Conservation (phyloP, 2,113 vertebrate genomes). For the Nanorana parkeri region DNA sequence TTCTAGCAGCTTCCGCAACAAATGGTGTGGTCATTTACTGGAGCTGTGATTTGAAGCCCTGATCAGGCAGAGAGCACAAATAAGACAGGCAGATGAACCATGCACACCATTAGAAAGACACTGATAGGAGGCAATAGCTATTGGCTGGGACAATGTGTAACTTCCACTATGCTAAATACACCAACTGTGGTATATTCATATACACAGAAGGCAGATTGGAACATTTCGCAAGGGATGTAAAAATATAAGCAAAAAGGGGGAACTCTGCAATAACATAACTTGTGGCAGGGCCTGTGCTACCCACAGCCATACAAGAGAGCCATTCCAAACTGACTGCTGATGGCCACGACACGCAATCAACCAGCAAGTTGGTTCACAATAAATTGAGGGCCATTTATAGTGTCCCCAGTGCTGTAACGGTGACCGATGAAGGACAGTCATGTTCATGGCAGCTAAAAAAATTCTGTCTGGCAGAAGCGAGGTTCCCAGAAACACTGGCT, state of each 20-base stretch:
- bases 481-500: neutral
- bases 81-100: neutral
- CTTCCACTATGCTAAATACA: too few species aligned
- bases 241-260: too few species aligned
- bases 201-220: neutral
- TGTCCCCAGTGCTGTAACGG: neutral
- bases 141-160: neutral
- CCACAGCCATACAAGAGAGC: too few species aligned
- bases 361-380: neutral
- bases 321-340: too few species aligned
- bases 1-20: neutral
- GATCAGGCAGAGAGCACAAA: neutral
- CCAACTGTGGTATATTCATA: neutral
- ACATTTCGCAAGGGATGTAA: too few species aligned
- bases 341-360: too few species aligned
- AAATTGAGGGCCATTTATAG: conserved; percentile 9
- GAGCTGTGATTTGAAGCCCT: conserved; percentile 1
- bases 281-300: too few species aligned
- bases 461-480: neutral
- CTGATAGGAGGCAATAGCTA: neutral
- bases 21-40: neutral
- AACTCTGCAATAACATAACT: too few species aligned
- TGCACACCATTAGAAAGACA: neutral
- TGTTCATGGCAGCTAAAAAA: conserved; percentile 4
- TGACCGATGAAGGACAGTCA: conserved; percentile 15